phyloP scores from a whole-genome alignment of 1,140 invertebrate genomes.

The Polyergus mexicanus region DNA sequence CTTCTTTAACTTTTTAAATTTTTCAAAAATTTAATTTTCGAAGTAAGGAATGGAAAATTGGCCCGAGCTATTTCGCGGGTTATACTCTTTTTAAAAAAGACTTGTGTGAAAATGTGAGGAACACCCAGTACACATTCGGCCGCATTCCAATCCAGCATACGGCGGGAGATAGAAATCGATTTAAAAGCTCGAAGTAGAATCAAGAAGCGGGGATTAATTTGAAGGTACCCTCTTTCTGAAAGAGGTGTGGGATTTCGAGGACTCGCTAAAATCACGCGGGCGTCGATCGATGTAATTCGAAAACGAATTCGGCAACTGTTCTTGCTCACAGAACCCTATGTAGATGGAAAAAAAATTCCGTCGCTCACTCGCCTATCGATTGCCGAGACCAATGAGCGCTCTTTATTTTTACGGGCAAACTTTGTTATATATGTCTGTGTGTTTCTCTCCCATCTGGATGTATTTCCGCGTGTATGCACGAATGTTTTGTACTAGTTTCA shows the following conservation, averaged over 20 bases:
- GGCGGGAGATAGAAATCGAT: slow-evolving; percentile 35
- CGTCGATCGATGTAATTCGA: slow-evolving; percentile 19
- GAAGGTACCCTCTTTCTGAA: not conserved
- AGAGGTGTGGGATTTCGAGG: slow-evolving; percentile 4
- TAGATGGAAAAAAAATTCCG: slow-evolving; percentile 26
- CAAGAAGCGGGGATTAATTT: slow-evolving; percentile 35
- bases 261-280: not conserved
- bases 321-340: not conserved
- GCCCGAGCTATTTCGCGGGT: not conserved
- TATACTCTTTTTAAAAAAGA: not conserved
- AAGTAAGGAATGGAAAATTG: no score
- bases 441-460: not conserved
- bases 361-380: slow-evolving; percentile 25
- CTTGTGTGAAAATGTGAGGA: not conserved
- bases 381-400: slow-evolving; percentile 19
- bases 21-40: not conserved
- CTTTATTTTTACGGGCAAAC: slow-evolving; percentile 10
- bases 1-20: not conserved
- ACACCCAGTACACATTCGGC: slow-evolving; percentile 15
- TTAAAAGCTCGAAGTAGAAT: slow-evolving; percentile 34
- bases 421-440: not conserved
- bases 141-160: slow-evolving; percentile 6
- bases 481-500: slow-evolving; percentile 32
- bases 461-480: not conserved
- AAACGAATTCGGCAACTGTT: not conserved